Conservation (phyloP, 1,140 invertebrate genomes). For the Paralvinella palmiformis region DNA sequence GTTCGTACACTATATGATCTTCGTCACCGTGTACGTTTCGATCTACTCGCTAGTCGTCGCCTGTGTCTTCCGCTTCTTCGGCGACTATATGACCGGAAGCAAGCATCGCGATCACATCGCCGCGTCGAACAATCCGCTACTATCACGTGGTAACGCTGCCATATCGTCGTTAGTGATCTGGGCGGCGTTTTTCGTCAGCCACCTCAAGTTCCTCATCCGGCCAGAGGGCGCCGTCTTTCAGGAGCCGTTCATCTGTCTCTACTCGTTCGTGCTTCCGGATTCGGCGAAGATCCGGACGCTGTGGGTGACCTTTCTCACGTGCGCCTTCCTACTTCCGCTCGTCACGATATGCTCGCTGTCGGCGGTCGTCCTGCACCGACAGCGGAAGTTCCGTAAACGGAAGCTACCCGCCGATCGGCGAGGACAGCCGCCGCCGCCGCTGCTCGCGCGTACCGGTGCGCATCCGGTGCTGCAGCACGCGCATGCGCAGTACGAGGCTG, state of each 20-base stretch:
- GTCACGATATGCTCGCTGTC: conserved; percentile 13
- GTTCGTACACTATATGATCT: conserved; percentile 18
- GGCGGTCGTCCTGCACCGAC: conserved; percentile 12
- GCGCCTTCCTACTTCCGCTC: conserved; percentile 19
- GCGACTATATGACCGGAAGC: conserved; percentile 10
- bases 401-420: not conserved
- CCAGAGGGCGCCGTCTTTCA: conserved; percentile 11
- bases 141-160: conserved; percentile 12
- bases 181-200: conserved; percentile 16
- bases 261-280: conserved; percentile 9
- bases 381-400: not conserved
- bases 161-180: conserved; percentile 20
- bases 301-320: conserved; percentile 20
- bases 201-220: conserved; percentile 15
- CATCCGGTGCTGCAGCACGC: not conserved
- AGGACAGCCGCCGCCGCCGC: not conserved
- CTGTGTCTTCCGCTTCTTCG: conserved; percentile 20
- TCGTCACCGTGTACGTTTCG: conserved; percentile 18
- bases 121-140: not conserved
- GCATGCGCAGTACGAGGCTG: not conserved
- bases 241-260: conserved; percentile 19
- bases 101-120: not conserved
- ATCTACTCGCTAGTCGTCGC: conserved; percentile 19
- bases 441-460: not conserved
- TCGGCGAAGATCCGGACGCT: conserved; percentile 15